Percentiles rank a stretch among this genome's conserved stretches.
phyloP scores from a whole-genome alignment of 2,113 vertebrate species.

The Syngnathus typhle region DNA sequence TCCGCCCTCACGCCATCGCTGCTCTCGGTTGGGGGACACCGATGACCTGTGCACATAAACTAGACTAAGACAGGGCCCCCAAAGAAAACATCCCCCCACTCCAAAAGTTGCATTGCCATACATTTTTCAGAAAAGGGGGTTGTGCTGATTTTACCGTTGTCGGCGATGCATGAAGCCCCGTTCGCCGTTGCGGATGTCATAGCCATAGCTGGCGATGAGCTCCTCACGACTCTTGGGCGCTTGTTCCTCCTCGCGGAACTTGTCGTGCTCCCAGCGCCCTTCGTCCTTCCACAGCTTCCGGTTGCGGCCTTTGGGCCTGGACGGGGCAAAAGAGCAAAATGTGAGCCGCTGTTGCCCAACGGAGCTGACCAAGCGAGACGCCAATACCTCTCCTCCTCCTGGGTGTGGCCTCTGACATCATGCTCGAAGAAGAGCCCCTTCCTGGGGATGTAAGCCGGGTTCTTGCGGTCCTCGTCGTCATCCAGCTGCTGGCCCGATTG shows the following conservation, averaged over 20 bases:
- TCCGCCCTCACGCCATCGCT: slow-evolving; percentile 51
- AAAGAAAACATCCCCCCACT: not conserved
- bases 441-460: slow-evolving; percentile 92
- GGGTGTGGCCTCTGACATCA: slow-evolving; percentile 87
- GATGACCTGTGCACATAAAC: slow-evolving; percentile 51
- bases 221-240: slow-evolving; percentile 93
- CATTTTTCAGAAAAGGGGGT: too few species aligned
- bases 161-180: slow-evolving; percentile 76
- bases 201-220: slow-evolving; percentile 91
- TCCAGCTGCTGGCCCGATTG: slow-evolving; percentile 87
- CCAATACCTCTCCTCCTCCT: slow-evolving; percentile 85
- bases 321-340: not conserved
- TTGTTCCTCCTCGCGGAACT: slow-evolving; percentile 95
- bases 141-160: slow-evolving; percentile 70
- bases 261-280: slow-evolving; percentile 93
- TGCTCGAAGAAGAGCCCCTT: slow-evolving; percentile 98
- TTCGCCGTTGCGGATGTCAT: slow-evolving; percentile 90
- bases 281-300: slow-evolving; percentile 96
- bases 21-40: slow-evolving; percentile 58
- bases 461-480: slow-evolving; percentile 93
- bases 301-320: slow-evolving; percentile 89
- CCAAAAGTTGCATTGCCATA: too few species aligned
- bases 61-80: not conserved
- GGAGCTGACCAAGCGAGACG: too few species aligned
- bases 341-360: slow-evolving; percentile 29